Evolutionary conservation across 1,140 invertebrate species (phyloP).

Genomic region (Meteorus sp.): DNA sequence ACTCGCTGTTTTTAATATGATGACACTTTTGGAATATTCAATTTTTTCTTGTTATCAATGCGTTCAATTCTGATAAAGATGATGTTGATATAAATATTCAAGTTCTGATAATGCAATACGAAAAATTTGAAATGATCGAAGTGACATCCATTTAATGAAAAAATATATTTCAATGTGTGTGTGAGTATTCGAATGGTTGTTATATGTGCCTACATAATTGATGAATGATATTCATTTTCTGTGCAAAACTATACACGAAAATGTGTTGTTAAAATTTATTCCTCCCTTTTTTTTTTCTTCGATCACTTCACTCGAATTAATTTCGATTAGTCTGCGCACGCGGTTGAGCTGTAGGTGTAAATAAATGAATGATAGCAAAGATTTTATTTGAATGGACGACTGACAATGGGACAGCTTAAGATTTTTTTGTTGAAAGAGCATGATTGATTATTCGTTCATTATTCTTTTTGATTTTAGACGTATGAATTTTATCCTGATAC

Average conservation of each 20-base stretch:
- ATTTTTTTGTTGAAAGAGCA: slow-evolving; percentile 27
- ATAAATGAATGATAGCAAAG: slow-evolving; percentile 4
- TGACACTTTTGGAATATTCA: no score
- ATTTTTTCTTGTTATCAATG: no score
- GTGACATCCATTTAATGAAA: no score
- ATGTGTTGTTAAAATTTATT: not conserved
- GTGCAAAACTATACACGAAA: not conserved
- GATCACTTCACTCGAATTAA: slow-evolving; percentile 25
- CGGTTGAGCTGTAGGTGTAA: not conserved
- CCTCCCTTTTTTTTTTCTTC: not conserved
- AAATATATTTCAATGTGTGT: no score
- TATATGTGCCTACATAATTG: no score
- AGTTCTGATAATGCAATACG: no score
- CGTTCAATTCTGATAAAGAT: no score
- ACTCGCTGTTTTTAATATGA: no score
- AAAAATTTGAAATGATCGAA: no score
- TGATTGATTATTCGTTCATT: slow-evolving; percentile 34
- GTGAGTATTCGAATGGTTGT: no score
- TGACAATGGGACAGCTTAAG: slow-evolving; percentile 31
- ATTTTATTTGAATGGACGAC: slow-evolving; percentile 13
- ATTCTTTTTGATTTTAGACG: slow-evolving; percentile 7
- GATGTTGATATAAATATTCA: no score
- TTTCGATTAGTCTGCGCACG: slow-evolving; percentile 27
- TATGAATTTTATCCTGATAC: slow-evolving; percentile 1
- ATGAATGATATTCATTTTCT: no score